Evolutionary conservation across 2,797 vertebrate species (phyloP), one percentile per base, ranked within the genome.

Genomic region (Hemitrygon akajei): DNA sequence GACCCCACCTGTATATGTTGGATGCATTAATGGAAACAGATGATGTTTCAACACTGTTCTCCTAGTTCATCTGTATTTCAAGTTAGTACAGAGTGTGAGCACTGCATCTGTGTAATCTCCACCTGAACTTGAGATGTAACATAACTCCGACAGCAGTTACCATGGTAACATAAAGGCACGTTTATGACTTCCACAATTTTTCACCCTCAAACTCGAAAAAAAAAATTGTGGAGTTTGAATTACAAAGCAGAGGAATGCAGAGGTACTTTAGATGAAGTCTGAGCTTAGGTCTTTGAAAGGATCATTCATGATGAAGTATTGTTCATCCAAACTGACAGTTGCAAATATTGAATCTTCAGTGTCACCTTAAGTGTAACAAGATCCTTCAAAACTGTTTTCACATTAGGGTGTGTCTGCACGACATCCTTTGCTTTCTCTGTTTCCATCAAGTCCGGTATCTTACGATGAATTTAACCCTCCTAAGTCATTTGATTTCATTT

Each of bases 311-410:
- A n/a, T 76, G 37, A 76, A 76, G 91, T 7, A 93, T 76, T 93
- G 91, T 93, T 58, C 40, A 75, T 93, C 11, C 47, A 58, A 76
- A 56, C 71, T 76, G 71, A 93, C 71, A 93, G 91, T 58, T 93
- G 91, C 40, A 93, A 93, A 93, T 92, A 92, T 93, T 76, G 71
- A 93, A 93, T 93, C 91, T 93, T 58, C 40, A 56, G 91, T 76
- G 91, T 93, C 91, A 93, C 40, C 14, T 56, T 76, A 75, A 93
- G 40, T 58, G 91, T 56, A 93, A 93, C 91, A 47, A 56, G 40
- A 93, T 76, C 71, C 47, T 93, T 27, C 71, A 93, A 75, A 93
- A 76, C 91, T 76, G 40, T 76, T 93, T 58, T 58, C 71, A 76
- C 91, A 93, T 56, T 93, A 47, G 91, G 71, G 91, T 93, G 91